Evolutionary conservation across 2,888 invertebrate genomes (phyloP), one percentile per base, ranked within the genome.

Genomic region (Coleophora deauratella): DNA sequence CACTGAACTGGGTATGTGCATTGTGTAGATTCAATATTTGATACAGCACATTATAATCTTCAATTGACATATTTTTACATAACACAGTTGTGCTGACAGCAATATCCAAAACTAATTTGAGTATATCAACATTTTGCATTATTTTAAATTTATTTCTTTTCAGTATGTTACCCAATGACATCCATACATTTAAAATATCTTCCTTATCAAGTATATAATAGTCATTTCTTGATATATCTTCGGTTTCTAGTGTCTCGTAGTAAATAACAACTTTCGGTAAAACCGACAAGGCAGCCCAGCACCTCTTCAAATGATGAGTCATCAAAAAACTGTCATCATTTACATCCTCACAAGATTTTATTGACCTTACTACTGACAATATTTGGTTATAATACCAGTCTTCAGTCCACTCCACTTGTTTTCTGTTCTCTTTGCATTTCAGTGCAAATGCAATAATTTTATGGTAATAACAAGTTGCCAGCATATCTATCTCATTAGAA

Each of bases 371-470:
- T 1, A 72, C 64, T 45, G 57, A 53, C 10, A 72, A 28, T 33
- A 62, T 45, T 62, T 77, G 64, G 30, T 54, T 65, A 41, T 66
- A 78, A 53, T 62, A 62, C 72, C 72, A 75, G 42, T 62, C 66
- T 39, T 72, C 64, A 50, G 55, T 52, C 9, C 68, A 49, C 47
- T 62, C 47, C 12, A 37, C 38, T 42, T 39, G 31, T 39, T 38
- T 40, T 11, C 45, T 33, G 27, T 40, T 38, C 40, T 44, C 9
- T 43, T 46, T 49, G 27, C 52, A 55, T 21, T 40, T 54, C 40
- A 60, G 38, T 28, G 72, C 55, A 10, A 60, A 45, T 37, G 43
- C 34, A 9, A 72, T 10, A 44, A 82, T 70, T 28, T 73, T 55
- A 42, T 57, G 46, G 40, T 54, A 57, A 45, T 72, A 79, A 45